Conservation (phyloP, 1,140 invertebrate species). For the Zaprionus ghesquierei region DNA sequence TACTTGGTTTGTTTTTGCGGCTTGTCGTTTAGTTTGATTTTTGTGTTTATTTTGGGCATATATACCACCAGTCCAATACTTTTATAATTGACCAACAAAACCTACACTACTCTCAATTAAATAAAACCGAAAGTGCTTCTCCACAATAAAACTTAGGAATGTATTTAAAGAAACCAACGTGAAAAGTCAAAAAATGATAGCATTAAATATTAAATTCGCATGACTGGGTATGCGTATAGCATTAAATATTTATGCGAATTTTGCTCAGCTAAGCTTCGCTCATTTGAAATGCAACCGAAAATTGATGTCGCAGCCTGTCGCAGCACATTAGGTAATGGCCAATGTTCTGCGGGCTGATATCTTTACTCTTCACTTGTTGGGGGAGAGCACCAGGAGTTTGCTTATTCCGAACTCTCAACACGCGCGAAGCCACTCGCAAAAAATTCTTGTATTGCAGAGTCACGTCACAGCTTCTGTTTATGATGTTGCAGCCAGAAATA, state of each 20-base stretch:
- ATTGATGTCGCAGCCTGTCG: slow-evolving; percentile 62
- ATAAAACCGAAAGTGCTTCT: slow-evolving; percentile 64
- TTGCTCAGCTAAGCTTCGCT: slow-evolving; percentile 33
- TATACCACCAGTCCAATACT: slow-evolving; percentile 12
- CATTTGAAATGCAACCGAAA: slow-evolving; percentile 75
- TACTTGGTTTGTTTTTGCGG: slow-evolving; percentile 4
- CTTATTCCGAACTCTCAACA: slow-evolving; percentile 32
- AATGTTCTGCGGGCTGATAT: slow-evolving; percentile 12
- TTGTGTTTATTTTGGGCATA: slow-evolving; percentile 25
- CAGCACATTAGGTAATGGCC: slow-evolving; percentile 68
- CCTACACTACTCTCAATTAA: slow-evolving; percentile 60
- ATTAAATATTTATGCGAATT: slow-evolving; percentile 64
- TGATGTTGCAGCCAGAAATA: slow-evolving; percentile 25
- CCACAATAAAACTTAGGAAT: slow-evolving; percentile 10
- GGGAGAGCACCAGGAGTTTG: slow-evolving; percentile 5
- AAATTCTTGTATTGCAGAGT: slow-evolving; percentile 32
- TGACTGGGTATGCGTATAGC: slow-evolving; percentile 27
- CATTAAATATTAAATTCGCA: slow-evolving; percentile 64
- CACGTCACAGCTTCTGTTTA: slow-evolving; percentile 37
- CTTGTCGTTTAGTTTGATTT: slow-evolving; percentile 11
- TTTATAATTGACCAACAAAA: slow-evolving; percentile 42
- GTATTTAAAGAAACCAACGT: background rate
- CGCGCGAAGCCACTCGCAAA: slow-evolving; percentile 33
- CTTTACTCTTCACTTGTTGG: slow-evolving; percentile 12
- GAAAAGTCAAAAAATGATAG: slow-evolving; percentile 20